These are phyloP conservation scores for Pectinophora gossypiella DNA, from an alignment of 1,140 invertebrate genomes.

Conservation along the genomic window DNA sequence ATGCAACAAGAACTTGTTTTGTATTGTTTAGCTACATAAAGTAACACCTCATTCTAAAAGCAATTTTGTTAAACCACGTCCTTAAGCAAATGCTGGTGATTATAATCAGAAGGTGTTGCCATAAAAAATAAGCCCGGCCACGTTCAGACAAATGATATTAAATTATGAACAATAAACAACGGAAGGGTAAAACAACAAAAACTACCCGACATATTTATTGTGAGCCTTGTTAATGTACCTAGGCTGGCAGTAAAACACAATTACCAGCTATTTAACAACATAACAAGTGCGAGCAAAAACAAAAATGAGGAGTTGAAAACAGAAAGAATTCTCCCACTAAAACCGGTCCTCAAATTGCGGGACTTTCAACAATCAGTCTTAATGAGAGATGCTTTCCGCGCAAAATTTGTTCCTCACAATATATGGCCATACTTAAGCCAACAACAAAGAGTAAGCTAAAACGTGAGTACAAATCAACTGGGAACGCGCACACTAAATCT, in stretches of 20 bases:
- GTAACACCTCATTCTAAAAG: too few relatives aligned
- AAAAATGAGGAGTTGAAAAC: slow-evolving; percentile 5
- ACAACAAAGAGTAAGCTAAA: slow-evolving; percentile 53
- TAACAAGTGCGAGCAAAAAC: slow-evolving; percentile 1
- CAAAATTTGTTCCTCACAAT: slow-evolving; percentile 53
- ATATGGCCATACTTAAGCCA: slow-evolving; percentile 55
- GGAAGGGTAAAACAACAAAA: background rate
- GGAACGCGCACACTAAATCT: slow-evolving; percentile 54
- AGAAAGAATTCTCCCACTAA: slow-evolving; percentile 16
- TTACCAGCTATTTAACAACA: slow-evolving; percentile 4
- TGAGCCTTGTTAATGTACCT: background rate
- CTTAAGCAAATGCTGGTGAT: too few relatives aligned
- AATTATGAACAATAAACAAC: background rate
- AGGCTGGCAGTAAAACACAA: background rate
- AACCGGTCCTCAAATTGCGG: slow-evolving; percentile 27
- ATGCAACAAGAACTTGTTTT: too few relatives aligned
- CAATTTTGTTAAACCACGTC: too few relatives aligned
- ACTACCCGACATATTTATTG: background rate
- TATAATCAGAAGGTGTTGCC: too few relatives aligned
- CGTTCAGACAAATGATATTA: too few relatives aligned
- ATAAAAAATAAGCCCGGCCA: too few relatives aligned
- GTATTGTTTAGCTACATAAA: too few relatives aligned
- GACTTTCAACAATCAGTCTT: slow-evolving; percentile 40
- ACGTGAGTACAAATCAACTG: slow-evolving; percentile 54
- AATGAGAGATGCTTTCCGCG: slow-evolving; percentile 48